Conservation (phyloP, 2,113 vertebrate species). For the Bucco capensis region DNA sequence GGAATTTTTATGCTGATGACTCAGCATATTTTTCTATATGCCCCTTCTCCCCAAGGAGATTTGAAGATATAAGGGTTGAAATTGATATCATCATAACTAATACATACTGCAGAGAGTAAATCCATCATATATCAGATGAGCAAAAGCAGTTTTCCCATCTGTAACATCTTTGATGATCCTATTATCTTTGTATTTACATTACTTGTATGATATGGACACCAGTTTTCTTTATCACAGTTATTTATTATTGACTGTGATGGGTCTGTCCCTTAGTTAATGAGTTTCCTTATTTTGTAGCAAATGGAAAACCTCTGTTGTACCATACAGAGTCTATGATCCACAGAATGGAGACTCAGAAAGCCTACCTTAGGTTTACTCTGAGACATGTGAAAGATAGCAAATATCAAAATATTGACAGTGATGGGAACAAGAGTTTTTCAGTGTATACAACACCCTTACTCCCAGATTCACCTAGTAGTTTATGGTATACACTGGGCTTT, state of each 20-base stretch:
- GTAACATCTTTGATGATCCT: neutral
- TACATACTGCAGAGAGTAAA: neutral
- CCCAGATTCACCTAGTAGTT: neutral
- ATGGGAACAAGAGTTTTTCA: neutral
- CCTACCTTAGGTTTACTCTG: neutral
- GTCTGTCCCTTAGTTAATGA: neutral
- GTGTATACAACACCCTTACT: neutral
- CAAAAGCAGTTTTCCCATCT: neutral
- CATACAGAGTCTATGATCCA: neutral
- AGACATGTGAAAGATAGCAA: neutral
- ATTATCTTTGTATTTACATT: neutral
- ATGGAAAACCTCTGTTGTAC: neutral
- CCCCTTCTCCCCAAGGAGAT: neutral
- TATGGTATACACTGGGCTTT: neutral
- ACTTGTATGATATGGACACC: neutral
- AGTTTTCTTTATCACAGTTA: neutral
- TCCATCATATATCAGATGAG: neutral
- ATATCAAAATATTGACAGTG: neutral
- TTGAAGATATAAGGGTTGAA: neutral
- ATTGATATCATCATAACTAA: neutral
- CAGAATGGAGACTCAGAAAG: neutral
- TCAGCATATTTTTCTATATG: neutral
- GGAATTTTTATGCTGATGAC: neutral
- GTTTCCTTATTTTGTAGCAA: neutral
- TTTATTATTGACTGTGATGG: neutral